phyloP scores from a whole-genome alignment of 2,888 invertebrate species.

The Drosophila tanythrix region DNA sequence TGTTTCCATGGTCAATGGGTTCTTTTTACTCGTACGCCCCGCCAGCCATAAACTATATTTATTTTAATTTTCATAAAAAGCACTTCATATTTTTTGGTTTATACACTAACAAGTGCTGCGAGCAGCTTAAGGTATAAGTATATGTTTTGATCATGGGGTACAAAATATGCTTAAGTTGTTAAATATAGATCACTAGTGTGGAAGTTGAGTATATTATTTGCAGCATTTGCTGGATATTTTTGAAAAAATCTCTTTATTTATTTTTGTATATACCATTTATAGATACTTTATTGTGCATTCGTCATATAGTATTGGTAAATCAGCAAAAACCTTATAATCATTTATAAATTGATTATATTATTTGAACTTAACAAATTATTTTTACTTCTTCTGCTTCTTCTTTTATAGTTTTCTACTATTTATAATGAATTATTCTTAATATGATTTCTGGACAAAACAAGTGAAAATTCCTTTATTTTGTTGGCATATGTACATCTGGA shows the following conservation, averaged over 20 bases:
- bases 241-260: not conserved
- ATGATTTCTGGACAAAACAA: not conserved
- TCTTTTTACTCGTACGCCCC: constrained; percentile 33
- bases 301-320: not conserved
- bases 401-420: not conserved
- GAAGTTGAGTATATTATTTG: not conserved
- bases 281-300: not conserved
- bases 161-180: too few species aligned
- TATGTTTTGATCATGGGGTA: not conserved
- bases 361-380: fast-evolving
- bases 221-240: not conserved
- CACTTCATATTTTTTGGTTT: constrained; percentile 12
- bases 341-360: not conserved
- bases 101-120: not conserved
- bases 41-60: constrained; percentile 52
- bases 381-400: not conserved
- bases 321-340: not conserved
- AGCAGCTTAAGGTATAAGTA: not conserved
- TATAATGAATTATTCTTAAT: constrained; percentile 1
- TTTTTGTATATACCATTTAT: not conserved
- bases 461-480: not conserved
- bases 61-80: constrained; percentile 35
- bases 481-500: not conserved
- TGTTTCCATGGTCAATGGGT: constrained; percentile 50
- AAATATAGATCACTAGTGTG: not conserved